Percentiles rank a stretch among this genome's conserved stretches.
Conservation (phyloP, 2,113 vertebrate species). For the Junco hyemalis region DNA sequence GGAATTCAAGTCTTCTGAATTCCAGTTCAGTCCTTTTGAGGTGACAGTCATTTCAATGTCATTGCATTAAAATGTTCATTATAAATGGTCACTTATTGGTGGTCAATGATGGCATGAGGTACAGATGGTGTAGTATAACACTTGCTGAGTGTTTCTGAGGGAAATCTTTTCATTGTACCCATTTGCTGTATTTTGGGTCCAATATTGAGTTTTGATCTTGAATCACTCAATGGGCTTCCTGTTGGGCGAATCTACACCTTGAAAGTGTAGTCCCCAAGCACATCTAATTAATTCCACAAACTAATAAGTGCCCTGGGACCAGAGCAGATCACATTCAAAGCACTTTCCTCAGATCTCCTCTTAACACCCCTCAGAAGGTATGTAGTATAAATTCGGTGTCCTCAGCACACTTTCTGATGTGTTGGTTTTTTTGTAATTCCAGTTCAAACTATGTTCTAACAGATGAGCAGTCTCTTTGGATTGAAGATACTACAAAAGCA, state of each 20-base stretch:
- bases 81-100: neutral
- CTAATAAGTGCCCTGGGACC: neutral
- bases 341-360: neutral
- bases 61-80: neutral
- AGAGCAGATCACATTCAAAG: neutral
- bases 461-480: constrained; percentile 95
- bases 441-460: constrained; percentile 92
- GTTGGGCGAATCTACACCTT: neutral
- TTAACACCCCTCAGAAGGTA: neutral
- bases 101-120: neutral
- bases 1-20: neutral
- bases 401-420: neutral
- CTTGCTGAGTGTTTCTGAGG: neutral
- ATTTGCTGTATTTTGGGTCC: neutral
- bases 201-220: neutral
- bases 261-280: neutral
- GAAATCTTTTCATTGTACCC: neutral
- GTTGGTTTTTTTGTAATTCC: neutral
- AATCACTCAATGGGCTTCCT: neutral
- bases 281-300: neutral
- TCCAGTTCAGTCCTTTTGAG: neutral
- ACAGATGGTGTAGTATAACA: neutral
- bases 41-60: neutral
- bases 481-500: constrained; percentile 94
- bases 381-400: neutral